Evolutionary conservation across 2,888 invertebrate genomes (phyloP).

Genomic region (Seira musarum): DNA sequence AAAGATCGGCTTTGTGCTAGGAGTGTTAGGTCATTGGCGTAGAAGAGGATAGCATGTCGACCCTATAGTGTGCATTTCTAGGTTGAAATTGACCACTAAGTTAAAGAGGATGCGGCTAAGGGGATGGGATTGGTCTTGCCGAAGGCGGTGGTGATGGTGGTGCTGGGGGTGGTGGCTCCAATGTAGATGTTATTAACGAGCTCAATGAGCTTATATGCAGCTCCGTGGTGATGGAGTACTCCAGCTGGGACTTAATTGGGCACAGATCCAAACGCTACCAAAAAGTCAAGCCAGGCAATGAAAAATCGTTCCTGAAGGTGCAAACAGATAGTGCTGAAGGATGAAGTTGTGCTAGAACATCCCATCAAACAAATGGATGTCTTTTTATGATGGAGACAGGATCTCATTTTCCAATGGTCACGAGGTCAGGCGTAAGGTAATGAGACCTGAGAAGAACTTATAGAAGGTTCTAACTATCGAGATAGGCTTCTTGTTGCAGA

Average conservation of each 20-base stretch:
- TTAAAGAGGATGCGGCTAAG: constrained; percentile 67
- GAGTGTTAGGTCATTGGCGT: constrained; percentile 66
- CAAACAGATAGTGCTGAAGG: constrained; percentile 25
- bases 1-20: neutral
- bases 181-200: constrained; percentile 39
- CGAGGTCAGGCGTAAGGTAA: constrained; percentile 64
- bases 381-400: constrained; percentile 71
- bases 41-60: constrained; percentile 44
- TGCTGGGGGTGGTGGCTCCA: constrained; percentile 11
- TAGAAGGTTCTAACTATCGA: constrained; percentile 59
- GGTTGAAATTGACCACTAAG: constrained; percentile 23
- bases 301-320: constrained; percentile 19
- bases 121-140: constrained; percentile 50
- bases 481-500: constrained; percentile 69
- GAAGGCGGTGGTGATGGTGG: constrained; percentile 8
- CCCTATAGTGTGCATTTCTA: neutral
- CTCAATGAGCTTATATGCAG: constrained; percentile 18
- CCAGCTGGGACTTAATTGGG: constrained; percentile 26
- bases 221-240: constrained; percentile 32
- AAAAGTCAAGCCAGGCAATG: constrained; percentile 40
- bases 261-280: constrained; percentile 50
- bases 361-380: constrained; percentile 71
- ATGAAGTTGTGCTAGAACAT: constrained; percentile 71
- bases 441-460: constrained; percentile 59
- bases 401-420: constrained; percentile 58